Conservation (phyloP, 1,140 invertebrate species). For the Trachymyrmex septentrionalis region DNA sequence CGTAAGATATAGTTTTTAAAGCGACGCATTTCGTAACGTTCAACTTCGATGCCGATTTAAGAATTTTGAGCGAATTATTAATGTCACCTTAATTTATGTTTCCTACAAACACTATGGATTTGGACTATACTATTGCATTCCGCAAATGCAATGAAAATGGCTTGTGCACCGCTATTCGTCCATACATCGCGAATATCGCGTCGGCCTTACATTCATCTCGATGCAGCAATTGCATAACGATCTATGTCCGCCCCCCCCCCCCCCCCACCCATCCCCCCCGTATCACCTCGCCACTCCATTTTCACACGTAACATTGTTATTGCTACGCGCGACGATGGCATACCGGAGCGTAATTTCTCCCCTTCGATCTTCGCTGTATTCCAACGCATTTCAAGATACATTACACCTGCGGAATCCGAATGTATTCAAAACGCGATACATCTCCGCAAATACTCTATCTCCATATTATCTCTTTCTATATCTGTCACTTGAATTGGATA, state of each 20-base stretch:
- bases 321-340: constrained; percentile 46
- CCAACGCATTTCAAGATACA: constrained; percentile 18
- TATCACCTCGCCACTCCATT: constrained; percentile 34
- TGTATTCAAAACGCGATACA: not conserved
- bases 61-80: not conserved
- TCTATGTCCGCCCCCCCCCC: constrained; percentile 2
- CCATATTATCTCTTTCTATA: not conserved
- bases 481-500: not conserved
- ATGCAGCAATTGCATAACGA: constrained; percentile 57
- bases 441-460: not conserved
- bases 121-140: not conserved
- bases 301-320: constrained; percentile 62
- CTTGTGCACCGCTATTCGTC: not conserved
- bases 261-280: not conserved
- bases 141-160: constrained; percentile 17
- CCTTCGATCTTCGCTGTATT: constrained; percentile 38
- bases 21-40: not conserved
- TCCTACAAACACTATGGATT: not conserved
- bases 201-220: constrained; percentile 28
- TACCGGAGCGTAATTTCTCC: constrained; percentile 32
- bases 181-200: not conserved
- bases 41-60: not conserved
- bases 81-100: not conserved
- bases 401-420: constrained; percentile 25
- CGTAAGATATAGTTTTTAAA: not conserved